phyloP scores from a whole-genome alignment of 2,888 invertebrate genomes.

The Parapristionchus giblindavisi region DNA sequence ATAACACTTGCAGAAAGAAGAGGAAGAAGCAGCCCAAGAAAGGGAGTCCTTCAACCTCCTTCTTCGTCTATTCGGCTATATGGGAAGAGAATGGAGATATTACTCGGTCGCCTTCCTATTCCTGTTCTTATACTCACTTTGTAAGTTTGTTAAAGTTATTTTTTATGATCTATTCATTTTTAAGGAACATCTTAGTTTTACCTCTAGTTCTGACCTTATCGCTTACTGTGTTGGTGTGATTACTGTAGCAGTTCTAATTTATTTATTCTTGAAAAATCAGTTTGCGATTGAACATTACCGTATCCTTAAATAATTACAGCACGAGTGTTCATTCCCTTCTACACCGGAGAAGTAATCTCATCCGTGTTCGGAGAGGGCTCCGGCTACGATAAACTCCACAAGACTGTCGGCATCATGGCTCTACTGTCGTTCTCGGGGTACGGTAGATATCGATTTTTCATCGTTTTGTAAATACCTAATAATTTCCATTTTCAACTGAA shows the following conservation, averaged over 20 bases:
- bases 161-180: too few species aligned
- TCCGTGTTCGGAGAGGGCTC: conserved; percentile 63
- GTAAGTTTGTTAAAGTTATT: conserved; percentile 46
- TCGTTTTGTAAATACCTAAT: neutral
- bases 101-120: conserved; percentile 66
- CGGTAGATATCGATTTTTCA: neutral
- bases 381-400: conserved; percentile 62
- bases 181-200: too few species aligned
- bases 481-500: neutral
- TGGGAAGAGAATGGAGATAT: conserved; percentile 66
- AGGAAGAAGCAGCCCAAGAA: conserved; percentile 58
- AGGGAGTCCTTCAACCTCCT: conserved; percentile 66
- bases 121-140: conserved; percentile 64
- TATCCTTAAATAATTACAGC: conserved; percentile 50
- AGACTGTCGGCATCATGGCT: conserved; percentile 63
- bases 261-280: too few species aligned
- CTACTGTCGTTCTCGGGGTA: conserved; percentile 53
- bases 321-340: conserved; percentile 68
- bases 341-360: conserved; percentile 68
- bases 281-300: too few species aligned
- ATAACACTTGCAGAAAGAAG: conserved; percentile 52
- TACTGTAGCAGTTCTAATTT: too few species aligned
- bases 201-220: too few species aligned
- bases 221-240: too few species aligned
- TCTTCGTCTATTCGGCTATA: conserved; percentile 62